Evolutionary conservation across 2,888 invertebrate genomes (phyloP).

Genomic region (Tipula vernalis): DNA sequence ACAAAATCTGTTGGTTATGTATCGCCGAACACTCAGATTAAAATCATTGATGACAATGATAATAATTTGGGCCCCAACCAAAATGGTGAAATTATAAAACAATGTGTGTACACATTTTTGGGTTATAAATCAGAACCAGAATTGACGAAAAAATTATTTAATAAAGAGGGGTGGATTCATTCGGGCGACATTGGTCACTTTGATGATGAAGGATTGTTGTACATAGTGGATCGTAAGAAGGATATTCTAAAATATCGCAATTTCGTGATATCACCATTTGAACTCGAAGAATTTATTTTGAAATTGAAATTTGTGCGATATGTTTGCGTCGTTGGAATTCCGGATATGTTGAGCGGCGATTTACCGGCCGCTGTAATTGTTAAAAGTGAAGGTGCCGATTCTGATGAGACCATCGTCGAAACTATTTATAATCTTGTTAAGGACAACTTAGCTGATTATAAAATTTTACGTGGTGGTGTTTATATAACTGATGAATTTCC

Average conservation of each 20-base stretch:
- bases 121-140: conserved; percentile 10
- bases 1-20: not conserved
- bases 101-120: not conserved
- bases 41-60: not conserved
- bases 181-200: conserved; percentile 34
- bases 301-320: not conserved
- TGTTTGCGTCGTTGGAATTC: conserved; percentile 11
- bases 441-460: not conserved
- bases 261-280: conserved; percentile 22
- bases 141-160: not conserved
- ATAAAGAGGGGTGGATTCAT: conserved; percentile 24
- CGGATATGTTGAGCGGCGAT: not conserved
- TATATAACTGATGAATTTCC: not conserved
- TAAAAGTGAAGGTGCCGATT: not conserved
- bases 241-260: conserved; percentile 24
- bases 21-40: not conserved
- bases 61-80: not conserved
- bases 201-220: conserved; percentile 28
- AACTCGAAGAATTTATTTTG: conserved; percentile 26
- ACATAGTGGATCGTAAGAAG: conserved; percentile 25
- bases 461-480: not conserved
- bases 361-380: conserved; percentile 13
- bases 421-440: not conserved
- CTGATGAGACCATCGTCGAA: not conserved
- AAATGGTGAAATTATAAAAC: not conserved